Percentiles rank a stretch among this genome's conserved stretches.
Evolutionary conservation across 1,140 invertebrate species (phyloP).

Genomic region (Rhysida immarginata): DNA sequence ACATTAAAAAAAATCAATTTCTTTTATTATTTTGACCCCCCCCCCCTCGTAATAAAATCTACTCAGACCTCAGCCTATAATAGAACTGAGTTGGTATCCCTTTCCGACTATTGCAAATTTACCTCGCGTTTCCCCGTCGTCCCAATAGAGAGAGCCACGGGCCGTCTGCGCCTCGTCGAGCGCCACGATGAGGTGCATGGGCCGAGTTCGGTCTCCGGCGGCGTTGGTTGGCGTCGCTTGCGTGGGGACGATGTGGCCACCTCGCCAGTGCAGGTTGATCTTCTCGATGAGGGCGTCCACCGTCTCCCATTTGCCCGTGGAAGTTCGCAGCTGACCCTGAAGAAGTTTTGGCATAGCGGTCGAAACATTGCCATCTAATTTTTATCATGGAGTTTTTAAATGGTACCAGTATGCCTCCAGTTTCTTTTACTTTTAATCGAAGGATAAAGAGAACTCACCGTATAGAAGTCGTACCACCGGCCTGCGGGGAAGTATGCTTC

Average conservation of each 20-base stretch:
- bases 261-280: slow-evolving; percentile 5
- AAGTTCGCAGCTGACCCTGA: background rate
- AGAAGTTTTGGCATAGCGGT: background rate
- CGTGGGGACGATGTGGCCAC: slow-evolving; percentile 3
- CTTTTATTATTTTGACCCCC: no score
- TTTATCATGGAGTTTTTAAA: no score
- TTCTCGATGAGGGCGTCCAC: background rate
- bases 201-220: background rate
- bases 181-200: slow-evolving; percentile 3
- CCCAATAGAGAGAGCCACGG: slow-evolving; percentile 7
- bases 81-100: no score
- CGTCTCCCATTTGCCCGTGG: background rate
- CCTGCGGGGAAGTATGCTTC: slow-evolving; percentile 17
- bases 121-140: slow-evolving; percentile 3
- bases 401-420: no score
- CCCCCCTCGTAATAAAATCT: no score
- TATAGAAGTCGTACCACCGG: slow-evolving; percentile 18
- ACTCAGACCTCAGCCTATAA: no score
- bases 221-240: background rate
- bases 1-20: no score
- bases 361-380: no score
- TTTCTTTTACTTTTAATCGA: no score
- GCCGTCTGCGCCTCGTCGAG: background rate
- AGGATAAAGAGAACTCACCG: slow-evolving; percentile 11
- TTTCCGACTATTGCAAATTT: no score